These are phyloP conservation scores for Mantis religiosa DNA, from an alignment of 2,888 invertebrate species.

Conservation along the genomic window DNA sequence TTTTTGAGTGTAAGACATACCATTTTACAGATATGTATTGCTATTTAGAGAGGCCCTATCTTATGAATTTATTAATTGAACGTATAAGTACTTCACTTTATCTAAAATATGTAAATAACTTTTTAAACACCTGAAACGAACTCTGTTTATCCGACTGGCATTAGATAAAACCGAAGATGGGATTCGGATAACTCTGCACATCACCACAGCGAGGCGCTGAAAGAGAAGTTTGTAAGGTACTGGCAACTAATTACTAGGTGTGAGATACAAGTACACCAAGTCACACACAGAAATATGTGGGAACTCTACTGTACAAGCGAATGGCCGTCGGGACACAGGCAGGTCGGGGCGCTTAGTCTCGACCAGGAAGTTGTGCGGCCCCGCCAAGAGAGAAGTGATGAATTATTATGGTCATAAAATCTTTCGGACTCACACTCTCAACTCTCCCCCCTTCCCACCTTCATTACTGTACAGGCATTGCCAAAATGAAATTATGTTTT, in stretches of 20 bases:
- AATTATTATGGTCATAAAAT: slow-evolving; percentile 25
- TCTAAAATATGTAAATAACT: too few relatives aligned
- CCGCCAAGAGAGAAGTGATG: slow-evolving; percentile 19
- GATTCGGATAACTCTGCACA: neutral
- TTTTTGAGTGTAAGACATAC: too few relatives aligned
- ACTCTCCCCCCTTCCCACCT: slow-evolving; percentile 7
- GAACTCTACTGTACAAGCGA: neutral
- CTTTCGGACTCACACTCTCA: slow-evolving; percentile 21
- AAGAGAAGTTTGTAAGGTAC: neutral
- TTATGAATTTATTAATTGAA: too few relatives aligned
- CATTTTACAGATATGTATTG: too few relatives aligned
- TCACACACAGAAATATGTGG: neutral
- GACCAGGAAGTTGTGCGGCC: slow-evolving; percentile 17
- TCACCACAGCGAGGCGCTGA: neutral
- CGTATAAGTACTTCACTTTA: too few relatives aligned
- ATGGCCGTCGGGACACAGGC: neutral
- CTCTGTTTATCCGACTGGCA: too few relatives aligned
- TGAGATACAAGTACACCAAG: neutral
- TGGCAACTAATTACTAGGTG: neutral
- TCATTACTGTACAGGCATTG: slow-evolving; percentile 14
- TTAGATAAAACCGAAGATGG: too few relatives aligned
- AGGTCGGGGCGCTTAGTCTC: neutral
- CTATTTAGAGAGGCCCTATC: too few relatives aligned
- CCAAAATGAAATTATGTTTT: slow-evolving; percentile 15
- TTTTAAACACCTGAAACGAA: too few relatives aligned